Conservation (phyloP, 2,888 invertebrate genomes). For the Crocallis elinguaria region DNA sequence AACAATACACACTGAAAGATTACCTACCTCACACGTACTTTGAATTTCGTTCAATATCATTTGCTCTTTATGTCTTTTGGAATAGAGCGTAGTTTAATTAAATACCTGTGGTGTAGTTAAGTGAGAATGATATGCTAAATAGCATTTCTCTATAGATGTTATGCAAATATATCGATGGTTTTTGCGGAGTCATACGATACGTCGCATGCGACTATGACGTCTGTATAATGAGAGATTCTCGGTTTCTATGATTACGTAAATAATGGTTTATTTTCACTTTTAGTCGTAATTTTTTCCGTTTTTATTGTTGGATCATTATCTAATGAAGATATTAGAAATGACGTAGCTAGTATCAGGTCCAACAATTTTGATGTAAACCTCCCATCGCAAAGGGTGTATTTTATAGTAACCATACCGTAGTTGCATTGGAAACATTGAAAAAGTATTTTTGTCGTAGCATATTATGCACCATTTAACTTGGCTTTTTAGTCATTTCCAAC, state of each 20-base stretch:
- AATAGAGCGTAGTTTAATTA: slow-evolving; percentile 5
- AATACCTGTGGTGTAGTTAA: slow-evolving; percentile 18
- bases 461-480: too few relatives aligned
- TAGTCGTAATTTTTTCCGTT: too few relatives aligned
- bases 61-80: neutral
- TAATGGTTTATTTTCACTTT: slow-evolving; percentile 1
- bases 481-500: too few relatives aligned
- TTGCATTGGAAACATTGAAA: too few relatives aligned
- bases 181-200: slow-evolving; percentile 29
- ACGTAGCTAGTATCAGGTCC: too few relatives aligned
- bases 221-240: slow-evolving; percentile 3
- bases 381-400: too few relatives aligned
- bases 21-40: slow-evolving; percentile 35
- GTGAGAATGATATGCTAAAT: slow-evolving; percentile 51
- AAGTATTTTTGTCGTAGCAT: too few relatives aligned
- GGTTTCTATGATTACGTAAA: slow-evolving; percentile 12
- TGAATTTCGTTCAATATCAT: slow-evolving; percentile 8
- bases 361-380: too few relatives aligned
- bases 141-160: slow-evolving; percentile 46
- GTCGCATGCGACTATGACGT: slow-evolving; percentile 22
- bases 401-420: too few relatives aligned
- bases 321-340: too few relatives aligned
- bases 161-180: slow-evolving; percentile 42
- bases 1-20: slow-evolving; percentile 38
- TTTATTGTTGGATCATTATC: too few relatives aligned